Evolutionary conservation across 2,888 invertebrate species (phyloP).

Genomic region (Pollenia labialis): DNA sequence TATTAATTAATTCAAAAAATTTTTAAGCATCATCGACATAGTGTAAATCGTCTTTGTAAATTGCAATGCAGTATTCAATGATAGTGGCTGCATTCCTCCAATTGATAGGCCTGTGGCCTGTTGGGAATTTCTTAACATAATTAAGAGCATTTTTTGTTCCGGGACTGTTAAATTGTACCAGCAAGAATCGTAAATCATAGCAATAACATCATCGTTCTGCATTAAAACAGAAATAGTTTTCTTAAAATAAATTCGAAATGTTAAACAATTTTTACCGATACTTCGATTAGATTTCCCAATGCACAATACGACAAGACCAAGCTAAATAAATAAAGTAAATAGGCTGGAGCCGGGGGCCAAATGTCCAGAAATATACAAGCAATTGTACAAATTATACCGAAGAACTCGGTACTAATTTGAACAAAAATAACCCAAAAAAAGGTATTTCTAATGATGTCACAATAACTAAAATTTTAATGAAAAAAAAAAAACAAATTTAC

Average conservation of each 20-base stretch:
- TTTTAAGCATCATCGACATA: slow-evolving; percentile 71
- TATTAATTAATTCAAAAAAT: slow-evolving; percentile 44
- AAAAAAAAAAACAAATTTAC: too few species aligned
- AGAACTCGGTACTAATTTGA: slow-evolving; percentile 35
- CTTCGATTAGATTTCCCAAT: slow-evolving; percentile 59
- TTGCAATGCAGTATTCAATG: slow-evolving; percentile 75
- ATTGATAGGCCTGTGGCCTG: slow-evolving; percentile 68
- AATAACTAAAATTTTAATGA: slow-evolving; percentile 16
- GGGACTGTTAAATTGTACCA: slow-evolving; percentile 76
- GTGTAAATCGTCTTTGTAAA: slow-evolving; percentile 76
- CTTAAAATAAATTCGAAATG: too few species aligned
- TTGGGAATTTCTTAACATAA: slow-evolving; percentile 76
- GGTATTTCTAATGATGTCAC: neutral
- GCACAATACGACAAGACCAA: slow-evolving; percentile 46
- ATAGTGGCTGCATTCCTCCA: slow-evolving; percentile 75
- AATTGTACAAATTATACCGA: slow-evolving; percentile 45
- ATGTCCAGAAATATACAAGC: slow-evolving; percentile 56
- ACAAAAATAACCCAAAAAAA: slow-evolving; percentile 60
- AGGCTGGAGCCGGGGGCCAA: slow-evolving; percentile 56
- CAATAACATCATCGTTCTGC: slow-evolving; percentile 49
- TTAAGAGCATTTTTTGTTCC: slow-evolving; percentile 74
- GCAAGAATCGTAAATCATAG: slow-evolving; percentile 74
- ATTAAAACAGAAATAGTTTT: too few species aligned
- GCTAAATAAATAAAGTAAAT: slow-evolving; percentile 42
- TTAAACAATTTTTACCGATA: slow-evolving; percentile 22